These are phyloP conservation scores for Coregonus clupeaformis DNA, from an alignment of 2,113 vertebrate species.

Conservation along the genomic window DNA sequence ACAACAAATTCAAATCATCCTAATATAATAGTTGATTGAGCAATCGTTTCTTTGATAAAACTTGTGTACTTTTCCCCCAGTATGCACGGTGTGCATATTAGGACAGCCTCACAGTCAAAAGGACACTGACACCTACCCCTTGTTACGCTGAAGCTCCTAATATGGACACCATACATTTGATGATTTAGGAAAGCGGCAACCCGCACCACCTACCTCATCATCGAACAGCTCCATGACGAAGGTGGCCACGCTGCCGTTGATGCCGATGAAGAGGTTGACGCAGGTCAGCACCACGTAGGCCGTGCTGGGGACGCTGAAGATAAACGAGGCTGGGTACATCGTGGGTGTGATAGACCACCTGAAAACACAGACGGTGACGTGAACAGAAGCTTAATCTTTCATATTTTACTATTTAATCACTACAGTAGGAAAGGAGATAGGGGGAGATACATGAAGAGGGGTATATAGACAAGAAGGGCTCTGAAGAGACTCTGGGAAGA, in stretches of 20 bases:
- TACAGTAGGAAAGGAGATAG: too few species aligned
- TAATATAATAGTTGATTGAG: constrained; percentile 24
- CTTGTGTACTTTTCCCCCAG: not conserved
- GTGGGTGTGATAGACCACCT: constrained; percentile 97
- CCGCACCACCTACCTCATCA: constrained; percentile 76
- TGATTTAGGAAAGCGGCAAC: too few species aligned
- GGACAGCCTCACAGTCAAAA: too few species aligned
- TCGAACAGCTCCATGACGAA: constrained; percentile 94
- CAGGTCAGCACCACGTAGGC: constrained; percentile 96
- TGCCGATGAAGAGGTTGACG: constrained; percentile 96
- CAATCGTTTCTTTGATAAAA: not conserved
- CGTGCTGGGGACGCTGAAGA: constrained; percentile 96
- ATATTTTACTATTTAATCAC: not conserved
- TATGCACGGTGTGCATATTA: too few species aligned
- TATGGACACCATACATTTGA: too few species aligned
- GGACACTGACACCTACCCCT: too few species aligned
- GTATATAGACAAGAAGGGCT: too few species aligned
- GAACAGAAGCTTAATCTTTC: not conserved
- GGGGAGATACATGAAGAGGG: too few species aligned
- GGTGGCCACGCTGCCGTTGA: constrained; percentile 95
- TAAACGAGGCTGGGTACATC: constrained; percentile 96
- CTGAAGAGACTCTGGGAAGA: too few species aligned
- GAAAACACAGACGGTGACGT: constrained; percentile 1
- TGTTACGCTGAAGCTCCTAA: too few species aligned
- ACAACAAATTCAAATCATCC: constrained; percentile 22